These are phyloP conservation scores for Mormyrus hasselquistii DNA, from an alignment of 2,797 vertebrate genomes.

Conservation along the genomic window DNA sequence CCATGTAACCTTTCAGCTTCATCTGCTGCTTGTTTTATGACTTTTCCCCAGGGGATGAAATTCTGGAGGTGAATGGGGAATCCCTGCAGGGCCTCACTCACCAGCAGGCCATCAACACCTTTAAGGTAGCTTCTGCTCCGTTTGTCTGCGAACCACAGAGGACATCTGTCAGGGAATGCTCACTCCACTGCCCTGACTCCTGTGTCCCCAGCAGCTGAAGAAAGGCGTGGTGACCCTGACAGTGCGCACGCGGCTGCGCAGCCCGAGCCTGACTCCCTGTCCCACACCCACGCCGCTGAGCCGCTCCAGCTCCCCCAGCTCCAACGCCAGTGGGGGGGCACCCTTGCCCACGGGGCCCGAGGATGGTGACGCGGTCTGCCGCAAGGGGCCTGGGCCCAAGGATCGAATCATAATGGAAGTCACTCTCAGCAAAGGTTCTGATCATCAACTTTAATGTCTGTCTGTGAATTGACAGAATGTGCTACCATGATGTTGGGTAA, in stretches of 20 bases:
- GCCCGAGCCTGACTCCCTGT: slow-evolving; percentile 87
- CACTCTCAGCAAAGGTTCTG: slow-evolving; percentile 79
- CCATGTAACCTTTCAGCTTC: background rate
- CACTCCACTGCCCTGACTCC: background rate
- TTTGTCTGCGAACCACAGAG: background rate
- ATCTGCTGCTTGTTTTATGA: background rate
- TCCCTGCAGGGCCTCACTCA: slow-evolving; percentile 89
- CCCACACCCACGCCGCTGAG: slow-evolving; percentile 80
- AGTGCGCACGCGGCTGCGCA: slow-evolving; percentile 82
- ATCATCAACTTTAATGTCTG: background rate
- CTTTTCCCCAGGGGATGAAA: slow-evolving; percentile 76
- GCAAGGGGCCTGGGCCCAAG: slow-evolving; percentile 79
- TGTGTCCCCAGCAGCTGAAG: slow-evolving; percentile 75
- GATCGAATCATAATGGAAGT: slow-evolving; percentile 94
- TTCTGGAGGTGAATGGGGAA: slow-evolving; percentile 89
- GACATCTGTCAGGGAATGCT: background rate
- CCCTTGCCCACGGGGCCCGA: slow-evolving; percentile 45
- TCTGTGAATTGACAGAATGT: background rate
- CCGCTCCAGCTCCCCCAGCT: slow-evolving; percentile 83
- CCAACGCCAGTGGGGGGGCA: slow-evolving; percentile 59
- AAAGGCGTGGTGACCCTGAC: slow-evolving; percentile 90
- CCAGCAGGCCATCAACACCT: slow-evolving; percentile 92
- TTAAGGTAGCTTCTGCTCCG: slow-evolving; percentile 71
- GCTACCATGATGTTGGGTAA: background rate
- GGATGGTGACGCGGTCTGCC: slow-evolving; percentile 53